phyloP scores from a whole-genome alignment of 1,140 invertebrate species.

The Cydia pomonella region DNA sequence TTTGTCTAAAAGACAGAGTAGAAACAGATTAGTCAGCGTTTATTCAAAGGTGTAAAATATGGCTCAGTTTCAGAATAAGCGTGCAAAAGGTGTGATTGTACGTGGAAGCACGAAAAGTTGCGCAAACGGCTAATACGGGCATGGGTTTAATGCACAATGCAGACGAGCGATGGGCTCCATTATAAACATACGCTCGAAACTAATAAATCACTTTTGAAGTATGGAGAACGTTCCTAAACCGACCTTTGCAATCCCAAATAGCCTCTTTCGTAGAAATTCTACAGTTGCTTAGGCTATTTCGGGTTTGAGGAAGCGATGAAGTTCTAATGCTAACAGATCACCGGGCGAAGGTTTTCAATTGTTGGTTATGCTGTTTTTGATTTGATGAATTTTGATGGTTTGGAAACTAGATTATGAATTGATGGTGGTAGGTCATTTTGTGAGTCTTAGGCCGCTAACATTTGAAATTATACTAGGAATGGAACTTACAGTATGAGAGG shows the following conservation, averaged over 20 bases:
- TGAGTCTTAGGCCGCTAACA: background rate
- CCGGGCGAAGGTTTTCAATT: background rate
- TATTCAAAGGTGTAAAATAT: background rate
- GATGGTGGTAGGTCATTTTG: background rate
- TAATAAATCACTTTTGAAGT: slow-evolving; percentile 30
- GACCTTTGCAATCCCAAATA: background rate
- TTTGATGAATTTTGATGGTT: slow-evolving; percentile 10
- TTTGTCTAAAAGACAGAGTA: too few relatives aligned
- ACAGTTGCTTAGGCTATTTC: background rate
- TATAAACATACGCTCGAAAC: slow-evolving; percentile 5
- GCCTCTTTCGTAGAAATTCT: background rate
- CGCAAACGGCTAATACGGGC: slow-evolving; percentile 23
- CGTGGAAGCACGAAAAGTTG: slow-evolving; percentile 24
- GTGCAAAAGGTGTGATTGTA: slow-evolving; percentile 29
- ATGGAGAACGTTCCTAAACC: slow-evolving; percentile 22
- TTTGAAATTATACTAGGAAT: background rate
- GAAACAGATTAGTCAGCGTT: too few relatives aligned
- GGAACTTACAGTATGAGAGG: background rate
- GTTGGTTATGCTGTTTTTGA: background rate
- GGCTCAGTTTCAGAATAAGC: slow-evolving; percentile 18
- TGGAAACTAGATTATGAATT: slow-evolving; percentile 21
- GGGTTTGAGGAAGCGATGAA: background rate
- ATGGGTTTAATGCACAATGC: slow-evolving; percentile 30
- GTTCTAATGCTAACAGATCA: slow-evolving; percentile 7
- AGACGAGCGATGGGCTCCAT: slow-evolving; percentile 27